Base-by-base conservation (phyloP, 2,797 vertebrate species). In the Amblyopsis hoosieri region DNA sequence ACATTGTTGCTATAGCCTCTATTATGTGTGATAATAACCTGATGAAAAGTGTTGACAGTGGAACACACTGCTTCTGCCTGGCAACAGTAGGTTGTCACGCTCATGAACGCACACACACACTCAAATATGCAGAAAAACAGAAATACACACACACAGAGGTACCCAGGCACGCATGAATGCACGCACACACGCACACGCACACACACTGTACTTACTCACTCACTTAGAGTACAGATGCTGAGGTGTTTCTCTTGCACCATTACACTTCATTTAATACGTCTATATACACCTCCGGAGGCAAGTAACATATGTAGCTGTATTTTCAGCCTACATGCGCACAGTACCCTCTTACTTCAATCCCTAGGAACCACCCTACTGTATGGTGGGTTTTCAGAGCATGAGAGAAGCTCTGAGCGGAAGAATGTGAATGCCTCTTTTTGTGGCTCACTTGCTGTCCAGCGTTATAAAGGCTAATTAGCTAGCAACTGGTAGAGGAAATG, bases 311-410 rank as follows among this genome's bases (percentile, higher is more conserved):
- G 19, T 3, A 23, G 19, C 19, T 23, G 19, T 23, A 23, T 3
- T 23, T 23, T 23, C 19, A 23, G 19, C 19, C 19, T 23, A 23
- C 19, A 23, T 23, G 19, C 2, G 2, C 19, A 23, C 19, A 23
- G 19, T 23, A 23, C 2, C 19, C 19, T 23, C 19, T 23, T 23
- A 23, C 19, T 23, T 23, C 19, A 23, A 23, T 23, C 19, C 19
- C 19, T 23, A 23, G 19, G 19, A 23, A 23, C 19, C 33, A 37
- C 33, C 33, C 33, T 7, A 37, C 71, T 49, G 70, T 69, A 66
- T 31, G 70, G 62, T 74, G 78, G 67, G 60, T 72, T 78, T 72
- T 59, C 74, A 74, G 55, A 75, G 80, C 57, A 76, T 80, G 57
- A 66, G 54, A 59, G 78, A 81, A 69, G 48, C 42, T 66, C 80